phyloP scores from a whole-genome alignment of 2,888 invertebrate genomes.

The Drosophila silvestris region DNA sequence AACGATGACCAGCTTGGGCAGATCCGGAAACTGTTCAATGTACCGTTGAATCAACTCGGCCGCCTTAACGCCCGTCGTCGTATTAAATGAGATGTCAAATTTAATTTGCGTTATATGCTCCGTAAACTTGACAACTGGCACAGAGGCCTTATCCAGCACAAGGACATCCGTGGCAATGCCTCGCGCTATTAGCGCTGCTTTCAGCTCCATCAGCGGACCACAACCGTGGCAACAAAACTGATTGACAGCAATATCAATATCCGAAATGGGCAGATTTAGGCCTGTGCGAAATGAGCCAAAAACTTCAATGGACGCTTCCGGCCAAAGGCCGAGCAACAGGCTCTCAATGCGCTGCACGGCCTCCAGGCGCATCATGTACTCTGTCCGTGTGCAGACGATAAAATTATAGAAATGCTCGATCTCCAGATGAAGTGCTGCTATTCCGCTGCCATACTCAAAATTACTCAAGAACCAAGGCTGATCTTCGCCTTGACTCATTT shows the following conservation, averaged over 20 bases:
- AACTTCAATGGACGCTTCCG: conserved; percentile 49
- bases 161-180: conserved; percentile 44
- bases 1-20: conserved; percentile 67
- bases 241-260: conserved; percentile 62
- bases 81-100: conserved; percentile 68
- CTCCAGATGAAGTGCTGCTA: conserved; percentile 56
- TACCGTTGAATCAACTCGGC: conserved; percentile 57
- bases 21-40: conserved; percentile 57
- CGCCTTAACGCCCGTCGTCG: conserved; percentile 58
- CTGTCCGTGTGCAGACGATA: conserved; percentile 52
- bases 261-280: conserved; percentile 57
- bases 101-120: conserved; percentile 60
- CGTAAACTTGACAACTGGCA: conserved; percentile 71
- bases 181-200: conserved; percentile 38
- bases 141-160: conserved; percentile 64
- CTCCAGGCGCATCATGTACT: conserved; percentile 50
- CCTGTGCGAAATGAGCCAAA: conserved; percentile 70
- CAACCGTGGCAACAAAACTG: conserved; percentile 25
- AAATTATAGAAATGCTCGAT: conserved; percentile 68
- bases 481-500: conserved; percentile 38
- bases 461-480: conserved; percentile 50
- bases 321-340: conserved; percentile 56
- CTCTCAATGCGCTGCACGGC: conserved; percentile 56
- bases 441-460: conserved; percentile 57
- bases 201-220: conserved; percentile 44